These are phyloP conservation scores for Blera fallax DNA, from an alignment of 2,888 invertebrate genomes.

Conservation along the genomic window DNA sequence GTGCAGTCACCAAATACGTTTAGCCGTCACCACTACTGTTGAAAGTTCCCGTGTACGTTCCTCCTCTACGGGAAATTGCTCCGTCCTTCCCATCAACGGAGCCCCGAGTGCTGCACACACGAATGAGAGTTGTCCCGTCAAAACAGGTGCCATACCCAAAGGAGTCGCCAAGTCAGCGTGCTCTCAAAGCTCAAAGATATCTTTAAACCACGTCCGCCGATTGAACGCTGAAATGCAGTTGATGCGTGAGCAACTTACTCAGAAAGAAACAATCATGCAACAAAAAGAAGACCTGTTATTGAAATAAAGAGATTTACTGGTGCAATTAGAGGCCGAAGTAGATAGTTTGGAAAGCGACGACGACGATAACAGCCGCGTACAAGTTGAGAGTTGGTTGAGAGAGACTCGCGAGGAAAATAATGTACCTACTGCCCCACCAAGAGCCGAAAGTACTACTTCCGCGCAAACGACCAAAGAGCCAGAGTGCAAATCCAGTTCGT, in stretches of 20 bases:
- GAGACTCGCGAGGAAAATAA: neutral
- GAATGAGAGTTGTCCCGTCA: too few species aligned
- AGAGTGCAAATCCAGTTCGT: neutral
- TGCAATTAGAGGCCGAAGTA: neutral
- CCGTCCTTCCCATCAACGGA: neutral
- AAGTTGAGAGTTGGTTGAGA: neutral
- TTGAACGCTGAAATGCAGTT: conserved; percentile 1
- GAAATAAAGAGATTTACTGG: too few species aligned
- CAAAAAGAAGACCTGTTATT: conserved; percentile 6
- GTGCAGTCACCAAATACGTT: neutral
- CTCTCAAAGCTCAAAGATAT: neutral
- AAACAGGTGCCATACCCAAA: neutral
- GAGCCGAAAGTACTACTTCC: neutral
- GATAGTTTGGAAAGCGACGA: too few species aligned
- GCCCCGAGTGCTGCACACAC: neutral
- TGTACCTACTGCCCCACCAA: neutral
- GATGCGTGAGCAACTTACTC: neutral
- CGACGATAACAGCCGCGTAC: too few species aligned
- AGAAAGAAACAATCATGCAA: neutral
- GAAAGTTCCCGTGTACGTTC: neutral
- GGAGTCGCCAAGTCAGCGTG: neutral
- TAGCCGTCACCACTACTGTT: neutral
- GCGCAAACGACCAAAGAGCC: too few species aligned
- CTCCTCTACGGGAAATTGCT: conserved; percentile 3
- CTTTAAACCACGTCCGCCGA: neutral